Conservation (phyloP, 2,888 invertebrate species). For the Acanthoscelides obtectus region DNA sequence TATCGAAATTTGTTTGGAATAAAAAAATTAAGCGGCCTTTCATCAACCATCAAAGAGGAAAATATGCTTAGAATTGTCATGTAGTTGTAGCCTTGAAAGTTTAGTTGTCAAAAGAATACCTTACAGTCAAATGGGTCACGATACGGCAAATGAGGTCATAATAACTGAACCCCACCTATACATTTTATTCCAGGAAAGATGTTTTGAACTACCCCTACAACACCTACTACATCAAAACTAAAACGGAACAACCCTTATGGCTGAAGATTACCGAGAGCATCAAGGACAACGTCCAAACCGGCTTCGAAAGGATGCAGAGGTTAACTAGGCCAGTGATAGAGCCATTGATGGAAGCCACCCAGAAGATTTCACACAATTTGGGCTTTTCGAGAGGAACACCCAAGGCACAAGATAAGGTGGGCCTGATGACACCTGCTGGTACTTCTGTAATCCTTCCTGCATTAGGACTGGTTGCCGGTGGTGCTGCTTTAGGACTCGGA, state of each 20-base stretch:
- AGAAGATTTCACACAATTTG: slow-evolving; percentile 73
- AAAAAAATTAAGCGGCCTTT: too few species aligned
- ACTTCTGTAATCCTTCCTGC: slow-evolving; percentile 68
- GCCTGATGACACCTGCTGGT: slow-evolving; percentile 53
- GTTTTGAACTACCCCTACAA: slow-evolving; percentile 55
- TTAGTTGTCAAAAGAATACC: too few species aligned
- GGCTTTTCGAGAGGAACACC: slow-evolving; percentile 53
- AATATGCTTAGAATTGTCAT: too few species aligned
- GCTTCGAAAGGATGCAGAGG: slow-evolving; percentile 66
- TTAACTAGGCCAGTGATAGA: slow-evolving; percentile 64
- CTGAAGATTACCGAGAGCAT: slow-evolving; percentile 67
- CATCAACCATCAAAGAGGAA: too few species aligned
- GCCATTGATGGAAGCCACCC: slow-evolving; percentile 72
- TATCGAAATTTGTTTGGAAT: too few species aligned
- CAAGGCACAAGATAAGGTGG: slow-evolving; percentile 60
- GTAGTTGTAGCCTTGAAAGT: too few species aligned
- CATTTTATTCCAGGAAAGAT: slow-evolving; percentile 41
- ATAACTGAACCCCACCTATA: background rate
- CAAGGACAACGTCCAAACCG: slow-evolving; percentile 66
- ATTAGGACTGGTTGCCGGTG: slow-evolving; percentile 73
- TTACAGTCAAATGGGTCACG: too few species aligned
- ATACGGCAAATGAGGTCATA: background rate
- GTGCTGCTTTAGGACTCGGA: slow-evolving; percentile 60
- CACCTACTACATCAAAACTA: slow-evolving; percentile 56
- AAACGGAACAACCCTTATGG: slow-evolving; percentile 66